Conservation (phyloP, 2,888 invertebrate genomes). For the Yponomeuta plumbellus region DNA sequence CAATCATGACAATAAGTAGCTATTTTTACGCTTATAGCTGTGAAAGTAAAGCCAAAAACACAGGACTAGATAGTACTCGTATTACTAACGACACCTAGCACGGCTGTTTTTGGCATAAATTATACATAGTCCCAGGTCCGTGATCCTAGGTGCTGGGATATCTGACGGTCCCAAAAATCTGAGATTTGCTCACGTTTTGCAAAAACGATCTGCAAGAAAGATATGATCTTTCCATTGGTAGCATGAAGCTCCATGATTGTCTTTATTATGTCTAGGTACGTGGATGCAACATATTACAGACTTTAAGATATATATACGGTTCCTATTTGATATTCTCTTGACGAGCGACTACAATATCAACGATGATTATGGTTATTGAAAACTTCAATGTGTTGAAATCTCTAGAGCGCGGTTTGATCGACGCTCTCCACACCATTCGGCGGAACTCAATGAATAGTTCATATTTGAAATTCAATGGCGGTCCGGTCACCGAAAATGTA, state of each 20-base stretch:
- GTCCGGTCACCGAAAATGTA: conserved; percentile 63
- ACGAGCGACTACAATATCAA: background rate
- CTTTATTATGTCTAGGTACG: background rate
- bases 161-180: too few relatives aligned
- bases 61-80: too few relatives aligned
- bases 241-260: background rate
- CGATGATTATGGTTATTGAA: background rate
- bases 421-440: background rate
- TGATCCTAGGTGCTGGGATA: too few relatives aligned
- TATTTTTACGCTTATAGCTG: too few relatives aligned
- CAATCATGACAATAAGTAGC: too few relatives aligned
- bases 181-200: too few relatives aligned
- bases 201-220: too few relatives aligned
- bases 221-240: too few relatives aligned
- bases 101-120: too few relatives aligned
- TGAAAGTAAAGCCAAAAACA: too few relatives aligned
- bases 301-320: background rate
- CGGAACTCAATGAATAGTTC: conserved; percentile 8
- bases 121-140: too few relatives aligned
- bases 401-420: background rate
- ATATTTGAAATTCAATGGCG: conserved; percentile 58
- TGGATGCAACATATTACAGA: background rate
- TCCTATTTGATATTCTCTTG: background rate
- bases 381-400: background rate
- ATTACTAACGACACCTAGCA: too few relatives aligned